Conservation (phyloP, 2,888 invertebrate genomes). For the Halictus ligatus region DNA sequence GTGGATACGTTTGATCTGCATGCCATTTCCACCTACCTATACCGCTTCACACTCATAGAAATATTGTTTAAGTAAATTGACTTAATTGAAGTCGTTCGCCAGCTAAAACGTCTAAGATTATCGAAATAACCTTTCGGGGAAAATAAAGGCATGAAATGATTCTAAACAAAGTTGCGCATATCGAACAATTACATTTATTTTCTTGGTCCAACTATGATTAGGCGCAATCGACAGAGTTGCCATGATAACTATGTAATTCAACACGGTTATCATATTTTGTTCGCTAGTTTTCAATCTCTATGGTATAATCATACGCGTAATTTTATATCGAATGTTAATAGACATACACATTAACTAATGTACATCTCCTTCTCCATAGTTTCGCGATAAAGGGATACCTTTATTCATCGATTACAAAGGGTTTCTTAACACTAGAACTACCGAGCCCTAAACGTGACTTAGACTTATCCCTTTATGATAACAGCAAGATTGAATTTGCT, state of each 20-base stretch:
- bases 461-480: too few relatives aligned
- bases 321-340: slow-evolving; percentile 28
- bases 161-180: background rate
- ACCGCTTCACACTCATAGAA: too few relatives aligned
- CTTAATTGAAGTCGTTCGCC: too few relatives aligned
- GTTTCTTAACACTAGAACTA: too few relatives aligned
- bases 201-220: slow-evolving; percentile 55
- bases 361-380: slow-evolving; percentile 3
- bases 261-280: slow-evolving; percentile 49
- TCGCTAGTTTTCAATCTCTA: slow-evolving; percentile 44
- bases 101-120: too few relatives aligned
- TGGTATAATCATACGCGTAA: slow-evolving; percentile 31
- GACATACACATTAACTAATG: slow-evolving; percentile 19
- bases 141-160: background rate
- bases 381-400: background rate
- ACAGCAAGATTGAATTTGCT: too few relatives aligned
- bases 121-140: background rate
- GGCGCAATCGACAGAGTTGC: slow-evolving; percentile 27
- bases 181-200: slow-evolving; percentile 62
- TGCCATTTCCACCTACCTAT: too few relatives aligned
- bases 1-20: too few relatives aligned
- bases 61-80: too few relatives aligned
- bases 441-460: too few relatives aligned
- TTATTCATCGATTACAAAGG: slow-evolving; percentile 26
- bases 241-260: slow-evolving; percentile 30